phyloP scores from a whole-genome alignment of 2,888 invertebrate species.

The Metalampra italica region DNA sequence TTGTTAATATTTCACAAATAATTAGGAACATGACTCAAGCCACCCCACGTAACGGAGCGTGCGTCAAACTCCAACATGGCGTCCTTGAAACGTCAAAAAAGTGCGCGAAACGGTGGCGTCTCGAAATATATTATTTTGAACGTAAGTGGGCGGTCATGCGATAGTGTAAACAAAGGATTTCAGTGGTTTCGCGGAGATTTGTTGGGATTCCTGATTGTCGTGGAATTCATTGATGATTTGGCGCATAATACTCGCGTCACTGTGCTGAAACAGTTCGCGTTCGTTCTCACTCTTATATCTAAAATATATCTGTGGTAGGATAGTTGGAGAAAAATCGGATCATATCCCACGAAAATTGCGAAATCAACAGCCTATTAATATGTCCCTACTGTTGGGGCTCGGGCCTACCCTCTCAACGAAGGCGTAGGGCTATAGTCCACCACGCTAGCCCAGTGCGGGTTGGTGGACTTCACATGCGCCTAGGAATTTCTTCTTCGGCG shows the following conservation, averaged over 20 bases:
- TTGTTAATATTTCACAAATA: not conserved
- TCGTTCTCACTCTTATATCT: too few relatives aligned
- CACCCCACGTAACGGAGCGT: slow-evolving; percentile 17
- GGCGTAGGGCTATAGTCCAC: too few relatives aligned
- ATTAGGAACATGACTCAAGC: slow-evolving; percentile 1
- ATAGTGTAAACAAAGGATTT: slow-evolving; percentile 14
- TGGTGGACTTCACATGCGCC: too few relatives aligned
- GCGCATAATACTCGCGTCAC: not conserved
- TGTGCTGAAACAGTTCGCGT: too few relatives aligned
- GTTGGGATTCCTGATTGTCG: not conserved
- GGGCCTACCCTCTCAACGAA: too few relatives aligned
- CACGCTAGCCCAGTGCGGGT: too few relatives aligned
- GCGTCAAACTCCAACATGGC: slow-evolving; percentile 44
- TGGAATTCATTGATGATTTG: not conserved
- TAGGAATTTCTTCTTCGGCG: too few relatives aligned
- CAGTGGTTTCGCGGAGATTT: not conserved
- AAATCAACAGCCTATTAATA: too few relatives aligned
- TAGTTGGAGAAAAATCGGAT: too few relatives aligned
- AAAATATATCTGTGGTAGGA: too few relatives aligned
- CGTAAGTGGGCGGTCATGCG: slow-evolving; percentile 9
- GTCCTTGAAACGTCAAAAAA: slow-evolving; percentile 44
- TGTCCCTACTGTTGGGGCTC: too few relatives aligned
- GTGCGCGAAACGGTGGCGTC: slow-evolving; percentile 25
- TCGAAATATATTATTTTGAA: slow-evolving; percentile 3
- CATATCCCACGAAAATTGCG: too few relatives aligned